These are phyloP conservation scores for Aricia artaxerxes DNA, from an alignment of 2,888 invertebrate species.

Conservation along the genomic window DNA sequence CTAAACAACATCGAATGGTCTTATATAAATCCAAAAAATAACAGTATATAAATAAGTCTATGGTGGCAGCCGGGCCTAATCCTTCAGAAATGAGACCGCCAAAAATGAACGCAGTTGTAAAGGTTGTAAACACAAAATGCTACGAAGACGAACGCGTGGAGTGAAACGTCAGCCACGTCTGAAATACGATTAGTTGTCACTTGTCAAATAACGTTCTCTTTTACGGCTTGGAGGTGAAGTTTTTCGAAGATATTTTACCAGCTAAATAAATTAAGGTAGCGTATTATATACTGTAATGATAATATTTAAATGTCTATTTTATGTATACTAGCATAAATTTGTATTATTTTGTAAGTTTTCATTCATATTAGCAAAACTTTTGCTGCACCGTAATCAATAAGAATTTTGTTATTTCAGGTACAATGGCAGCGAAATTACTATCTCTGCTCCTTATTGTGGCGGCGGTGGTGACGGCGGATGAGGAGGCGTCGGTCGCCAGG, in stretches of 20 bases:
- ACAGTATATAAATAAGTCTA: too few species aligned
- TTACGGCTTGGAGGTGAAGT: slow-evolving; percentile 14
- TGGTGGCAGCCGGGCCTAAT: too few species aligned
- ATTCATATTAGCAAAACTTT: not conserved
- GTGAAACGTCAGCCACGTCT: slow-evolving; percentile 80
- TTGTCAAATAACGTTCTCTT: slow-evolving; percentile 48
- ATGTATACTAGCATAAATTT: not conserved
- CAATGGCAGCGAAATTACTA: slow-evolving; percentile 70
- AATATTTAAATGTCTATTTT: not conserved
- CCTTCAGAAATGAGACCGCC: too few species aligned
- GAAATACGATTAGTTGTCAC: slow-evolving; percentile 43
- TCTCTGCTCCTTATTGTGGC: slow-evolving; percentile 70
- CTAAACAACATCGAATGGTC: too few species aligned
- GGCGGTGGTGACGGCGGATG: slow-evolving; percentile 77
- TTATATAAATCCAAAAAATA: too few species aligned
- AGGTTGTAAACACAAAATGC: slow-evolving; percentile 38
- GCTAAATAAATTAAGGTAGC: slow-evolving; percentile 13
- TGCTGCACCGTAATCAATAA: not conserved
- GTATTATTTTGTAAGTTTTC: not conserved
- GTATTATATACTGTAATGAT: not conserved
- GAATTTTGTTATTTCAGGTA: slow-evolving; percentile 48
- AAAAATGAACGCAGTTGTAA: slow-evolving; percentile 34
- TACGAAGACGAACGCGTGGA: slow-evolving; percentile 70
- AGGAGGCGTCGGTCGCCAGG: slow-evolving; percentile 88
- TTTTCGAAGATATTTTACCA: slow-evolving; percentile 2